Percentiles rank a stretch among this genome's conserved stretches.
Evolutionary conservation across 1,140 invertebrate species (phyloP).

Genomic region (Drosophila suzukii): DNA sequence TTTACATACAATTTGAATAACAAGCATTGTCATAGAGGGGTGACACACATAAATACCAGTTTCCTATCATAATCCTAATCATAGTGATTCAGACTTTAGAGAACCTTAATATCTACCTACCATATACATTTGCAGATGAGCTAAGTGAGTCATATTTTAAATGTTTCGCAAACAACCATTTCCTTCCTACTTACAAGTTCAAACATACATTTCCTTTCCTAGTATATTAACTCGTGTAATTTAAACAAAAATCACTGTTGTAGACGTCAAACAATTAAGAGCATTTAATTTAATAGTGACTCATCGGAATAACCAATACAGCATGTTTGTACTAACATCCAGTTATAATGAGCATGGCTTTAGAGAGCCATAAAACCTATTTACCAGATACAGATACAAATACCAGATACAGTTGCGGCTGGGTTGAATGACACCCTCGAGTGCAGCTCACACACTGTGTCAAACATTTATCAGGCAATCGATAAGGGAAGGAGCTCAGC

Average conservation of each 20-base stretch:
- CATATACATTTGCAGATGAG: no score
- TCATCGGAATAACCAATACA: slow-evolving; percentile 13
- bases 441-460: slow-evolving; percentile 58
- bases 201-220: no score
- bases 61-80: background rate
- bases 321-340: slow-evolving; percentile 58
- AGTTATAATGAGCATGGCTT: slow-evolving; percentile 41
- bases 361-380: slow-evolving; percentile 65
- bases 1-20: no score
- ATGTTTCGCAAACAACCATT: no score
- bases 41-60: background rate
- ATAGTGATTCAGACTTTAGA: no score
- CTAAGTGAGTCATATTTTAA: no score
- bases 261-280: background rate
- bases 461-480: slow-evolving; percentile 77
- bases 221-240: no score
- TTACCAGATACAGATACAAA: slow-evolving; percentile 62
- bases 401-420: slow-evolving; percentile 21
- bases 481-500: slow-evolving; percentile 53
- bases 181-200: no score
- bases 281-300: slow-evolving; percentile 16
- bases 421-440: slow-evolving; percentile 52
- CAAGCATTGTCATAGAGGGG: no score
- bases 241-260: background rate
- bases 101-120: no score